Evolutionary conservation across 2,797 vertebrate species (phyloP).

Genomic region (Novumbra hubbsi): DNA sequence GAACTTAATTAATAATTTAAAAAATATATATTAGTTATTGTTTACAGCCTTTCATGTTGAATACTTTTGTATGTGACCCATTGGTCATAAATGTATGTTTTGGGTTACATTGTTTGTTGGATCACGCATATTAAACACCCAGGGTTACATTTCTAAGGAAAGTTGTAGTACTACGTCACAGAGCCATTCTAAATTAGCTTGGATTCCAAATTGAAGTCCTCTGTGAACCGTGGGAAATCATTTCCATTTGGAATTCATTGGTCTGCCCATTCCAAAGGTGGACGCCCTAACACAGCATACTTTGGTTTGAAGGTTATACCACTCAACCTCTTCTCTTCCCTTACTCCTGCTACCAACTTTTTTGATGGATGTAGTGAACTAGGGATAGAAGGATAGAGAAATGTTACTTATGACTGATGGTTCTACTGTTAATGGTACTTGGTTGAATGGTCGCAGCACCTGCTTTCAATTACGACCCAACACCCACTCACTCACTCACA

Average conservation of each 20-base stretch:
- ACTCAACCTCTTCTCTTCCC: not conserved
- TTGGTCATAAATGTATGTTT: no score
- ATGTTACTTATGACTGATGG: slow-evolving; percentile 25
- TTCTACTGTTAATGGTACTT: slow-evolving; percentile 26
- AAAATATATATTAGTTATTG: no score
- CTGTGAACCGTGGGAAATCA: not conserved
- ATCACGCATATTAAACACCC: not conserved
- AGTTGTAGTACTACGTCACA: not conserved
- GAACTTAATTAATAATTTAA: no score
- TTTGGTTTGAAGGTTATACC: not conserved
- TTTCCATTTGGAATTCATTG: not conserved
- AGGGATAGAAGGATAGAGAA: slow-evolving; percentile 4
- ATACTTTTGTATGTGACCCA: no score
- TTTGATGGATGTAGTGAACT: slow-evolving; percentile 20
- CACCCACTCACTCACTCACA: not conserved
- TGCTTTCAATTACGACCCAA: slow-evolving; percentile 13
- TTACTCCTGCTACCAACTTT: not conserved
- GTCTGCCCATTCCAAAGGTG: not conserved
- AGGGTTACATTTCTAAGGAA: not conserved
- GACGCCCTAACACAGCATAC: slow-evolving; percentile 11
- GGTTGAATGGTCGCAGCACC: slow-evolving; percentile 9
- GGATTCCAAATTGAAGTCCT: not conserved
- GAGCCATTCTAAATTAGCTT: not conserved
- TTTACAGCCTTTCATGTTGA: no score
- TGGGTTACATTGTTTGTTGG: no score